These are phyloP conservation scores for Pseudanteris insignis DNA, from an alignment of 2,888 invertebrate genomes.

Conservation along the genomic window DNA sequence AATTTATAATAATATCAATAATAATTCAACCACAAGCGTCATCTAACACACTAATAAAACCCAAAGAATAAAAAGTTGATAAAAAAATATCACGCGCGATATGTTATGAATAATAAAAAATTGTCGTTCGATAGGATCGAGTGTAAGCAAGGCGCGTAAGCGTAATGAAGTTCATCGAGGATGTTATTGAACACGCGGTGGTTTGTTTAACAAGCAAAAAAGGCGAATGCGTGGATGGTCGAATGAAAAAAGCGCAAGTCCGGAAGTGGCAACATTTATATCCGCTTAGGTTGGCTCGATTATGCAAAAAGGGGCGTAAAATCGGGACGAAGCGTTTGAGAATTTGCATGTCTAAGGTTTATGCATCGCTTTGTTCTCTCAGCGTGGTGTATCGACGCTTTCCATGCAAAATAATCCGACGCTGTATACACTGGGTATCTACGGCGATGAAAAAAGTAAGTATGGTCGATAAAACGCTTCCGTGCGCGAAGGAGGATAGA, in stretches of 20 bases:
- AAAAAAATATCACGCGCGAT: too few relatives aligned
- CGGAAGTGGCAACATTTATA: constrained; percentile 25
- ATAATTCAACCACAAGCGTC: too few relatives aligned
- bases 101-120: too few relatives aligned
- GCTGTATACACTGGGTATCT: constrained; percentile 41
- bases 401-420: constrained; percentile 41
- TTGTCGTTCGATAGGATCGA: too few relatives aligned
- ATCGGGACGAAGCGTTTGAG: constrained; percentile 17
- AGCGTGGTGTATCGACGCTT: constrained; percentile 38
- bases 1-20: too few relatives aligned
- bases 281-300: constrained; percentile 36
- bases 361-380: constrained; percentile 38
- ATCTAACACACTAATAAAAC: too few relatives aligned
- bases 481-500: constrained; percentile 33
- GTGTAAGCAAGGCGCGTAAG: too few relatives aligned
- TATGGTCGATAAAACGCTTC: constrained; percentile 48
- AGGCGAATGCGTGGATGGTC: neutral
- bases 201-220: constrained; percentile 10
- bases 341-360: constrained; percentile 42
- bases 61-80: too few relatives aligned
- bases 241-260: neutral
- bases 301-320: constrained; percentile 35
- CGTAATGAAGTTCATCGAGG: too few relatives aligned
- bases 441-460: constrained; percentile 43
- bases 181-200: too few relatives aligned